Base-by-base conservation (phyloP, 2,113 vertebrate genomes). In the Rhea americana region DNA sequence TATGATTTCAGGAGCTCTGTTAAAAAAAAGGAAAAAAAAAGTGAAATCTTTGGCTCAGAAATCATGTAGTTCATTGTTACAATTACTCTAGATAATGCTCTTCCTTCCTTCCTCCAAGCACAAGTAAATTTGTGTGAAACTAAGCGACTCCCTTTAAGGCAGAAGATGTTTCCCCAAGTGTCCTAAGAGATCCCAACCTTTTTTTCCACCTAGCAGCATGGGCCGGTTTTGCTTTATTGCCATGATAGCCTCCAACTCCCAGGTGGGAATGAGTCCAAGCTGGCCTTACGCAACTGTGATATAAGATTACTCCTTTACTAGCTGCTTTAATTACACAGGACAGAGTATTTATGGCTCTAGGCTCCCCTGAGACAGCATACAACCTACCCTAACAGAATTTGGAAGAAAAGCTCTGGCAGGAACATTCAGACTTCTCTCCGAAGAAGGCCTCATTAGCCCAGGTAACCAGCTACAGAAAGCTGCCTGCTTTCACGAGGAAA, bases 1-100 rank as follows among this genome's bases (percentile, higher is more conserved):
- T 30, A 99, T 99, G 94, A 99, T 99, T 97, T 99, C 99, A 41
- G 99, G 99, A 87, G 99, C 99, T 95, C 99, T 99, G 97, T 48
- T 3, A 88, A 71, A 90, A 71, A 72, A 62, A 89, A 21, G 7
- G 87, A 50, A 89, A 48, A 70, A 41, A 80, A 70, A 80, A 76
- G 73, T 87, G 81, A 87, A 65, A 92, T 4, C 22, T 77, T 80
- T 1, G 1, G 79, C 9, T 72, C 50, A 10, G 53, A 90, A 91
- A 77, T 45, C 17, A 59, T 26, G 82, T 21, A 30, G 45, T 16
- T 67, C 58, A 48, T 28, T 22, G 30, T 65, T 59, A 4, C 10
- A 78, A 86, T 28, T 3, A 2, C 35, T 65, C 68, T 61, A 39
- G 28, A 22, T 55, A 48, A 71, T 3, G 2, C 13, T 12, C 11